Base-by-base conservation (phyloP, 2,888 invertebrate genomes). In the Allygus modestus region DNA sequence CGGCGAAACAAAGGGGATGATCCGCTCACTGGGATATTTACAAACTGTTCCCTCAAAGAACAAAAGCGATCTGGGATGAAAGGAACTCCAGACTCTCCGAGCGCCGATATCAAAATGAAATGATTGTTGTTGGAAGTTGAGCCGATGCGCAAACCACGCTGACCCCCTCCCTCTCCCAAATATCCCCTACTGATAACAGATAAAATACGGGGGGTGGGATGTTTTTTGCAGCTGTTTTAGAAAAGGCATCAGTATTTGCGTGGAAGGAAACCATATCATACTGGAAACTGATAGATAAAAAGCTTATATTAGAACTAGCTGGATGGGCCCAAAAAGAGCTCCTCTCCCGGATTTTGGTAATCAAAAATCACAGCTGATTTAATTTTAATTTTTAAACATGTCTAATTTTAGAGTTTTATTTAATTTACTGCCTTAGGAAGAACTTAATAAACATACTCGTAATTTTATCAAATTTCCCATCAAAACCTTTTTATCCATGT, bases 31-130 rank as follows among this genome's bases (percentile, higher is more conserved):
- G 20, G 71, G 41, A 71, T 71, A 71, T 71, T 71, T 71, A 71
- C 71, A 71, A 71, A 71, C 71, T 71, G 71, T 41, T 33, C 71
- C 41, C 20, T 71, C 71, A 71, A 71, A 71, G 71, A 71, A 71
- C 71, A 71, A 71, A 71, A 65, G 58, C 23, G 58, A 58, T 58
- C 58, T 4, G 58, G 23, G 65, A 31, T 65, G 65, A 65, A 65
- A 65, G 31, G 65, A 58, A n/a, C 65, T 26, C 15, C 20, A 65
- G 28, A 28, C 65, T 28, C 28, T 12, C 20, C 54, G 20, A 28
- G 15, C 23, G 23, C 23, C 31, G 65, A 31, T 65, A 65, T 65
- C 65, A 65, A 65, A 65, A 65, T 65, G 65, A 65, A 65, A 65
- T 65, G 65, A 65, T 65, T 65, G 65, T 65, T 65, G 65, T 28